Evolutionary conservation across 2,888 invertebrate genomes (phyloP), one percentile per base, ranked within the genome.

Genomic region (Troglohyphantes excavatus): DNA sequence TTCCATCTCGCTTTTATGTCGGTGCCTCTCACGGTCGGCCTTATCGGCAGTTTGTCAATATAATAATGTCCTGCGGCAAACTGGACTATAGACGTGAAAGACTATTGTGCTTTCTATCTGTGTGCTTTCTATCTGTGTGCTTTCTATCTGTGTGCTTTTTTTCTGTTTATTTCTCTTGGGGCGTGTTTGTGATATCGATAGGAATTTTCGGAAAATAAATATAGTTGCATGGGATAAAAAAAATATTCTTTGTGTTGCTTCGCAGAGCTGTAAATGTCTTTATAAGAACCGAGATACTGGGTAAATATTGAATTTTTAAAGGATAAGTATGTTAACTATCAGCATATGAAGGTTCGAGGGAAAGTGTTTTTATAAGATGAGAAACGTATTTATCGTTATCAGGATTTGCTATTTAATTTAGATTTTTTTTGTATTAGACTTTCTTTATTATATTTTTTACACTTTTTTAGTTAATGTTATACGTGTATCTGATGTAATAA

Each of bases 1-100:
- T 75, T 75, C 75, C 75, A n/a, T 53, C 11, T 2, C 72, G 11
- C 23, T 39, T 72, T 11, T 39, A 72, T 21, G 39, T 13, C 7
- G 17, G 23, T 13, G n/a, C 21, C 17, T 70, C 39, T 39, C 43
- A 43, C 0, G 1, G 17, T 13, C 53, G 17, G 5, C 13, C 23
- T 65, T 26, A 26, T 65, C 17, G 29, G n/a, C n/a, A 53, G 13
- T 53, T 53, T 53, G n/a, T 53, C 13, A 17, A 65, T 65, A 65
- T 65, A 23, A 26, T 26, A 59, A 19, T 3, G 1, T 59, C 21
- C 59, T 59, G 5, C 21, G 59, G 59, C n/a, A 3, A 17, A 0
- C n/a, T 59, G 59, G n/a, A 59, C n/a, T 33, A 33, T 33, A 17
- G 0, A n/a, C 2, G 5, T 23, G 29, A 13, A 63, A 65, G 13